Conservation (phyloP, 2,888 invertebrate species). For the Tenthredo distinguenda region DNA sequence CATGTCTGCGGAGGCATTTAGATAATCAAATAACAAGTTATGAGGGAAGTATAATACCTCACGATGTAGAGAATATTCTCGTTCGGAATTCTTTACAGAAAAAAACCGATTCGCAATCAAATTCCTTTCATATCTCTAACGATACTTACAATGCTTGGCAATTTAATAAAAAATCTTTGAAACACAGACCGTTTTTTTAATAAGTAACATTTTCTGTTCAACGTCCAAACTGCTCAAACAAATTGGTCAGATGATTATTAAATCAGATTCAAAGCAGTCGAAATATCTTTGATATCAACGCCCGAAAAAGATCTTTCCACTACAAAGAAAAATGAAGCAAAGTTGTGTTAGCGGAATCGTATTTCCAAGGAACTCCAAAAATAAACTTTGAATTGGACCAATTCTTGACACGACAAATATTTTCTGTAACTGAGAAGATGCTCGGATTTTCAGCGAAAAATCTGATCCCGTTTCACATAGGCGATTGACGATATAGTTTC, state of each 20-base stretch:
- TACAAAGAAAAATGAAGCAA: neutral
- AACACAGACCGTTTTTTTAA: neutral
- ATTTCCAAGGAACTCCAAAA: neutral
- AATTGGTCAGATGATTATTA: neutral
- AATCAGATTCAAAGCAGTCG: neutral
- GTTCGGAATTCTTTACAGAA: neutral
- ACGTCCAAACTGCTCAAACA: too few species aligned
- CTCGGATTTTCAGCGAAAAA: neutral
- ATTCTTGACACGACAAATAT: neutral
- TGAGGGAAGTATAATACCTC: neutral
- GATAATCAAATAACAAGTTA: neutral
- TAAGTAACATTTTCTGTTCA: too few species aligned
- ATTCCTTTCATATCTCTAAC: neutral
- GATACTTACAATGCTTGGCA: neutral
- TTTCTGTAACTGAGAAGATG: neutral
- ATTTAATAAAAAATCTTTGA: neutral
- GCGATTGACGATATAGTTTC: neutral
- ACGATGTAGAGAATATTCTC: neutral
- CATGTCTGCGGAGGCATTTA: neutral
- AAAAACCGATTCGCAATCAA: neutral
- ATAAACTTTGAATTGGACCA: neutral
- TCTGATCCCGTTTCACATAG: neutral
- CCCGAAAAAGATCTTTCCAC: neutral
- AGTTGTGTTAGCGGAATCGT: neutral
- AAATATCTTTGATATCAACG: neutral